Evolutionary conservation across 2,888 invertebrate genomes (phyloP).

Genomic region (Sinodicranocentrus sp.): DNA sequence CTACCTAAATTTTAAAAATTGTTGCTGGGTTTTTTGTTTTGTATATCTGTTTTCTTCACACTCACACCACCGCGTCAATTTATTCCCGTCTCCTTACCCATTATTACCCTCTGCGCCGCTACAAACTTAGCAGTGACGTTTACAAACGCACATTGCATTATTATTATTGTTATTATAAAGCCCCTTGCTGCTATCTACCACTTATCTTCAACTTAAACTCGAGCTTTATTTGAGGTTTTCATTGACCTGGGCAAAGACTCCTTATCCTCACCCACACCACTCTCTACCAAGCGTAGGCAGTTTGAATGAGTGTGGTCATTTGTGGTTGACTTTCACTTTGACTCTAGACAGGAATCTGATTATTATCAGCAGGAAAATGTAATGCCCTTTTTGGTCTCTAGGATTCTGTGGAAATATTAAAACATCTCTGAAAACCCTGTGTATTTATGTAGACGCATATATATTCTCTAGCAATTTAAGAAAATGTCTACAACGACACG

Average conservation of each 20-base stretch:
- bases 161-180: conserved; percentile 50
- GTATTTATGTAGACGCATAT: no score
- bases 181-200: conserved; percentile 52
- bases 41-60: conserved; percentile 41
- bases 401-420: conserved; percentile 39
- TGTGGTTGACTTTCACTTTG: conserved; percentile 55
- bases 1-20: no score
- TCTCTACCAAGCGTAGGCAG: neutral
- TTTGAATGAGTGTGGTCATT: conserved; percentile 56
- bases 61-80: conserved; percentile 52
- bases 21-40: no score
- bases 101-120: neutral
- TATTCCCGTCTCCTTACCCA: conserved; percentile 50
- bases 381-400: conserved; percentile 23
- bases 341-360: conserved; percentile 51
- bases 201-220: conserved; percentile 39
- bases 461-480: no score
- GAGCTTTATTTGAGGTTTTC: conserved; percentile 43
- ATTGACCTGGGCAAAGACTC: conserved; percentile 49
- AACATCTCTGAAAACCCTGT: conserved; percentile 20
- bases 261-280: conserved; percentile 18
- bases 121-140: conserved; percentile 8
- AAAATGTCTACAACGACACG: no score
- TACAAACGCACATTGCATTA: conserved; percentile 44
- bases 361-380: conserved; percentile 49